A percentile compares a stretch with the other conserved stretches of the same genome.
Evolutionary conservation across 2,888 invertebrate genomes (phyloP).

Genomic region (Platycnemis pennipes): DNA sequence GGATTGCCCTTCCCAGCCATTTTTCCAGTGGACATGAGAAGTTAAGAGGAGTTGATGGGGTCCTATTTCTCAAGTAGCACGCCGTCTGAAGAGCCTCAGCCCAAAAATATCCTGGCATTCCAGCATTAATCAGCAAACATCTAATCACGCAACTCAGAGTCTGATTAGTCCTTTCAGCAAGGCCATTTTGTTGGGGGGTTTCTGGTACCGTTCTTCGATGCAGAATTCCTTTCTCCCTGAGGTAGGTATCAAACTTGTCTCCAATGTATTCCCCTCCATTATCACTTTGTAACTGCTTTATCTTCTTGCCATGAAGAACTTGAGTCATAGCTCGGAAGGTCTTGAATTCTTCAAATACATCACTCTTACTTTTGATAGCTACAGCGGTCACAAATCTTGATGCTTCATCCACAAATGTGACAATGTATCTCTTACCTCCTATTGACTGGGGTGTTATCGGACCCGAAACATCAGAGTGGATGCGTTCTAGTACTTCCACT

Average conservation of each 20-base stretch:
- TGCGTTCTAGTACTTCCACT: slow-evolving; percentile 46
- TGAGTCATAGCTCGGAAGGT: slow-evolving; percentile 8
- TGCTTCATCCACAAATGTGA: slow-evolving; percentile 66
- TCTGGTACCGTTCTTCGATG: not conserved
- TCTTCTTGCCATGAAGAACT: slow-evolving; percentile 58
- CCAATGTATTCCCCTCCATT: not conserved
- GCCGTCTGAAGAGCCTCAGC: slow-evolving; percentile 22
- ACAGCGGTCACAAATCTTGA: slow-evolving; percentile 54
- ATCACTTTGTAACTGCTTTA: slow-evolving; percentile 36
- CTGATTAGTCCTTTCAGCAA: not conserved
- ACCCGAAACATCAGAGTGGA: not conserved
- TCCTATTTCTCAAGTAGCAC: not conserved
- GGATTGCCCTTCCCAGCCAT: not conserved
- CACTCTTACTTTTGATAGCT: slow-evolving; percentile 22
- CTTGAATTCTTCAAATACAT: slow-evolving; percentile 52
- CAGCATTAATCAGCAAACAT: not conserved
- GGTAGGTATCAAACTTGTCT: not conserved
- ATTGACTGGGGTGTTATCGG: slow-evolving; percentile 56
- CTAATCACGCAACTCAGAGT: not conserved
- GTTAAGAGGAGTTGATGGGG: not conserved
- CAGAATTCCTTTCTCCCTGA: not conserved
- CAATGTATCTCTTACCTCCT: slow-evolving; percentile 32
- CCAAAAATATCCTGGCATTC: slow-evolving; percentile 21
- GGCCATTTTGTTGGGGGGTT: slow-evolving; percentile 29
- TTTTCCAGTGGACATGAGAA: not conserved